Base-by-base conservation (phyloP, 2,113 vertebrate species). In the Grus americana region DNA sequence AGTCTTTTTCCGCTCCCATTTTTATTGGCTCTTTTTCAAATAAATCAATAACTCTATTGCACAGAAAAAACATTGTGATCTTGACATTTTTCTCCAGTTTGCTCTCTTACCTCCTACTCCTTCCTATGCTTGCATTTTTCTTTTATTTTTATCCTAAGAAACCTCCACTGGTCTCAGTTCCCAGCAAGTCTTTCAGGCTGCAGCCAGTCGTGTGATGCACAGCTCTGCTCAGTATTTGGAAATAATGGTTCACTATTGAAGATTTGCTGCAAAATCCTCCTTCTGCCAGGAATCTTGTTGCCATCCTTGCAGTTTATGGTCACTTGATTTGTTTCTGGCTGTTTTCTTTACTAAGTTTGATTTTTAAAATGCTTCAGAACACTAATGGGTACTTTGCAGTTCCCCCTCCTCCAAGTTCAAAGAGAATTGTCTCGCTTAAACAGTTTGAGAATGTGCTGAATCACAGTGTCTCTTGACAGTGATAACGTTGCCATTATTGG, bases 231-330 rank as follows among this genome's bases (percentile, higher is more conserved):
- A 12, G 71, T 22, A 38, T 26, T 22, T 49, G 78, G 49, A 83
- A 79, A 34, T n/a, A 38, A 13, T 0, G 0, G 17, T 44, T 89
- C 74, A 29, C 12, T 27, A 2, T 5, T 20, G 34, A 87, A 49
- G 12, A 40, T 32, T 44, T 46, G 27, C 42, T 79, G 59, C 54
- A 59, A 50, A 87, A 62, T 73, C 10, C 29, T 38, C 29, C 10
- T 12, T 42, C 74, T 75, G 46, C 54, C 20, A 65, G 50, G 57
- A 92, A 58, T 65, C 50, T 42, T 49, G 10, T 47, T 38, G 40
- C 58, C 23, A 13, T 29, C 3, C 2, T 29, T 63, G 73, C 34
- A 70, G 36, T 47, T 63, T 54, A 11, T 49, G 30, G 22, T 65
- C 54, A 34, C 22, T 76, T 80, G 13, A 26, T 80, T 80, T 85